Percentiles rank a stretch among this genome's conserved stretches.
These are phyloP conservation scores for Hipposideros larvatus DNA, from an alignment of 2,797 vertebrate genomes.

Conservation along the genomic window DNA sequence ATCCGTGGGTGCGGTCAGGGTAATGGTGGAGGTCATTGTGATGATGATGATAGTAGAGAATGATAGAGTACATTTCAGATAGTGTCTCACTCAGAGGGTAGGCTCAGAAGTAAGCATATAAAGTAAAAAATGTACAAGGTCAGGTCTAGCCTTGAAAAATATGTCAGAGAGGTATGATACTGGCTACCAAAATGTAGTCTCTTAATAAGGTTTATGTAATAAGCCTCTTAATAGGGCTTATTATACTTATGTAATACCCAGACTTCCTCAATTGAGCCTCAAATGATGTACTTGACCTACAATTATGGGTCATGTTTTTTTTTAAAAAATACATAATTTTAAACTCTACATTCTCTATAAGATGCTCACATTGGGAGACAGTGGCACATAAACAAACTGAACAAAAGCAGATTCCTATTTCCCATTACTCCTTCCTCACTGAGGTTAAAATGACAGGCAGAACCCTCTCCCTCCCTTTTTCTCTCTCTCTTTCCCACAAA, in stretches of 20 bases:
- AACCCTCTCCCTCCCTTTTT: not conserved
- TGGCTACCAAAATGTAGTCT: not conserved
- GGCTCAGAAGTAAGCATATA: not conserved
- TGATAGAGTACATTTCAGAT: not conserved
- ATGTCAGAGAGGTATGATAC: not conserved
- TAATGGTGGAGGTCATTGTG: accelerated
- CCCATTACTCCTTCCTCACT: accelerated
- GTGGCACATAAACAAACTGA: not conserved
- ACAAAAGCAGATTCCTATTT: not conserved
- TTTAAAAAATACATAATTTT: not conserved
- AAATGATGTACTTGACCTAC: not conserved
- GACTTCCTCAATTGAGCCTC: not conserved
- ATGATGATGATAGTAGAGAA: not conserved
- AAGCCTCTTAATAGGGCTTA: not conserved
- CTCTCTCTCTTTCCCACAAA: not conserved
- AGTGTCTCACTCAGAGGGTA: not conserved
- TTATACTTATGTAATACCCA: not conserved
- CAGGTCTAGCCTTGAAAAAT: not conserved
- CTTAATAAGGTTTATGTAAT: not conserved
- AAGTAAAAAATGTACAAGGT: not conserved
- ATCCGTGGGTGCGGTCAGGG: too few species aligned
- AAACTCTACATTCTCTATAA: not conserved
- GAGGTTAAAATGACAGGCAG: not conserved
- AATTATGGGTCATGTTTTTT: not conserved
- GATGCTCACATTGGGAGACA: not conserved